Percentiles rank a stretch among this genome's conserved stretches.
Evolutionary conservation across 2,113 vertebrate genomes (phyloP).

Genomic region (Empidonax traillii): DNA sequence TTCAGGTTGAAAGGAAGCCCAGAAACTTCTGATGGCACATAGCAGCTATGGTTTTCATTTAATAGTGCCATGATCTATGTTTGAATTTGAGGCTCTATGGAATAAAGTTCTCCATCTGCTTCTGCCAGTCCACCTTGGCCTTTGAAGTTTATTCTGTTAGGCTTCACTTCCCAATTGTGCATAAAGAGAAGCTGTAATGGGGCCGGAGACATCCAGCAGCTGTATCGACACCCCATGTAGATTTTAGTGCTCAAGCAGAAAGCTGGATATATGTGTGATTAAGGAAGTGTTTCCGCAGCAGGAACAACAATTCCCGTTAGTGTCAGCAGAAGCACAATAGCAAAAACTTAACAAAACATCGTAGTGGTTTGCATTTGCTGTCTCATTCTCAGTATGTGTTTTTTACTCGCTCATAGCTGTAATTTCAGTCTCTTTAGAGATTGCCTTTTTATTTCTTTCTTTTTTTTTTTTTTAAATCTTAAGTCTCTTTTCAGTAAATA

Average conservation of each 20-base stretch:
- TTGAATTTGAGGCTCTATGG: neutral
- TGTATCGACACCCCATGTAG: neutral
- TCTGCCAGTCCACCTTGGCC: neutral
- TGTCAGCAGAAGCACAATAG: constrained; percentile 50
- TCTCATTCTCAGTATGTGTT: constrained; percentile 35
- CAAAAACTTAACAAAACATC: constrained; percentile 35
- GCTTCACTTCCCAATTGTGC: neutral
- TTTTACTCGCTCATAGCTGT: neutral
- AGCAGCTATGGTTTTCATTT: neutral
- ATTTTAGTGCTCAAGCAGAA: constrained; percentile 33
- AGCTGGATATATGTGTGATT: constrained; percentile 58
- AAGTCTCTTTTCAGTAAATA: neutral
- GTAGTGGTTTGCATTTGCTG: neutral
- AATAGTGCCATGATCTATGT: neutral
- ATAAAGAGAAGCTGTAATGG: neutral
- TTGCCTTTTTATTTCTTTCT: neutral
- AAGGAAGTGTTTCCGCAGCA: constrained; percentile 55
- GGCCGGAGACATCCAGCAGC: neutral
- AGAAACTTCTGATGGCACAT: neutral
- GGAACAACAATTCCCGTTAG: constrained; percentile 48
- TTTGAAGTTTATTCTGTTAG: neutral
- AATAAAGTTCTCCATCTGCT: neutral
- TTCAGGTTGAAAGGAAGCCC: neutral
- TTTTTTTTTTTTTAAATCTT: neutral
- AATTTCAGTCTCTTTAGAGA: constrained; percentile 34